Evolutionary conservation across 2,797 vertebrate genomes (phyloP), one percentile per base, ranked within the genome.

Genomic region (Rousettus madagascariensis): DNA sequence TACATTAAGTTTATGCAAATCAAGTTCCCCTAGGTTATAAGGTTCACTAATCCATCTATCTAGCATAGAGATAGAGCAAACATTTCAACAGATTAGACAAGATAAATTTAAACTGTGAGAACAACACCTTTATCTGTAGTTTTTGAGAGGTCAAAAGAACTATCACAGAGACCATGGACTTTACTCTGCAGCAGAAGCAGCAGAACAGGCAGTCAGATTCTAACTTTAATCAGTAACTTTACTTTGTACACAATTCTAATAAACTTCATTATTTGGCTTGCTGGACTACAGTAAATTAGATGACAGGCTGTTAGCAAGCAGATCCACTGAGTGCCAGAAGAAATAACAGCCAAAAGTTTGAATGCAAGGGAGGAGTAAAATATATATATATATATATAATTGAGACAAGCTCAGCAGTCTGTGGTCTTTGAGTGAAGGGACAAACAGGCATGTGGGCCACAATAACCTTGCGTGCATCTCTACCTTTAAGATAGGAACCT

Each of bases 141-240:
- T 43, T 96, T 78, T 94, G 43, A 36, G 55, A 85, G 41, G n/a
- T 86, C 53, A 94, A 84, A 97, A 91, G 51, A 95, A 83, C 71
- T 86, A 46, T 85, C 53, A 65, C 41, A 95, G 91, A 94, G 89
- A 89, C 95, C 66, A 30, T 28, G 85, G 78, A 92, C 87, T 95
- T 96, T 82, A 95, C 55, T 26, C 72, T 61, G n/a, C 59, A 71
- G 36, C 61, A 95, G 53, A 92, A 92, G 53, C 69, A 94, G 61
- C 63, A 96, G 75, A 78, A 95, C 24, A 96, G 86, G 53, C 83
- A 88, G 53, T 77, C 71, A 90, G 91, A 82, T 79, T 59, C 61
- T 78, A 95, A 86, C 92, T 95, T 93, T 89, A 97, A 95, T 94
- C 86, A 94, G 94, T 95, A 94, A 95, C 91, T 55, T 97, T 90